These are phyloP conservation scores for Amorpha juglandis DNA, from an alignment of 2,888 invertebrate species.

Conservation along the genomic window DNA sequence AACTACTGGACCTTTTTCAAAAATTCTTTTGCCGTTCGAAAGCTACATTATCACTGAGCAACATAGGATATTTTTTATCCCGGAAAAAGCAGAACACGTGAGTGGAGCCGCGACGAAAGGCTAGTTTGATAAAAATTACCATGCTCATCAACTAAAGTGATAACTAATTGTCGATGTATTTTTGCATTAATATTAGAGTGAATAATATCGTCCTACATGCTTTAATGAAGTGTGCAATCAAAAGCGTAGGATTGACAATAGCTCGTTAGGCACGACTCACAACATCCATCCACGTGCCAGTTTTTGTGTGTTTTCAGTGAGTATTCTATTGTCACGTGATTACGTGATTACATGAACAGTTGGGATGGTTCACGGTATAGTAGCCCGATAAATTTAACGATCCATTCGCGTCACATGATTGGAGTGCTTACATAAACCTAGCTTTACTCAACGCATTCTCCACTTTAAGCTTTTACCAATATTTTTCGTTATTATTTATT, in stretches of 20 bases:
- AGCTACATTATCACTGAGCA: too few relatives aligned
- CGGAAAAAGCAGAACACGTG: too few relatives aligned
- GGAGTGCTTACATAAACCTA: conserved; percentile 49
- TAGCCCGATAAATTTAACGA: conserved; percentile 60
- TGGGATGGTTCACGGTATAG: conserved; percentile 49
- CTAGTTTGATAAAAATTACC: too few relatives aligned
- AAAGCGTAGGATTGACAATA: conserved; percentile 49
- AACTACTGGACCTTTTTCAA: too few relatives aligned
- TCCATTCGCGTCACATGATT: conserved; percentile 76
- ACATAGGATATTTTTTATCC: too few relatives aligned
- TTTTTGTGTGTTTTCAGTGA: conserved; percentile 46
- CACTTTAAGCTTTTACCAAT: neutral
- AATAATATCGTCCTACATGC: neutral
- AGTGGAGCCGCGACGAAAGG: too few relatives aligned
- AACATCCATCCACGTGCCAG: conserved; percentile 44
- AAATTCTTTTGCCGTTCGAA: too few relatives aligned
- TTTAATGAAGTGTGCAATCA: conserved; percentile 32
- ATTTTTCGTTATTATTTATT: neutral
- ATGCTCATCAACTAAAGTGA: too few relatives aligned
- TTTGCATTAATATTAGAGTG: neutral
- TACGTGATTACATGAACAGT: conserved; percentile 40
- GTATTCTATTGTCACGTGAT: conserved; percentile 36
- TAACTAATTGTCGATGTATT: neutral
- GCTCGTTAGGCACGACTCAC: conserved; percentile 50
- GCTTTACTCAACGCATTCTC: neutral